A percentile compares a stretch with the other conserved stretches of the same genome.
Evolutionary conservation across 1,140 invertebrate genomes (phyloP).

Genomic region (Nephotettix cincticeps): DNA sequence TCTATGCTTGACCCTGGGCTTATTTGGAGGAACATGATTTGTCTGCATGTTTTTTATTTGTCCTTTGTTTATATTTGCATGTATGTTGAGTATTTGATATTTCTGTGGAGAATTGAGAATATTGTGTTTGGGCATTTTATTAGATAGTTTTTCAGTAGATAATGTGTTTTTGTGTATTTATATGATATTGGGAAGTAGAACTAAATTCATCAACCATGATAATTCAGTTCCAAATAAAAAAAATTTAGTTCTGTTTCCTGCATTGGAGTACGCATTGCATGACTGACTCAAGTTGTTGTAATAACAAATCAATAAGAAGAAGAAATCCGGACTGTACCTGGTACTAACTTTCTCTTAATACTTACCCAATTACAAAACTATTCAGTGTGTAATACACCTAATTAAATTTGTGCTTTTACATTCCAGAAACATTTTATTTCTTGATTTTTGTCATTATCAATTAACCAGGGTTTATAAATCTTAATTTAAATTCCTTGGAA

Average conservation of each 20-base stretch:
- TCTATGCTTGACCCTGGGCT: too few species aligned
- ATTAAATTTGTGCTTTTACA: too few species aligned
- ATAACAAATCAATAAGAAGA: conserved; percentile 19
- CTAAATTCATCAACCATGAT: neutral
- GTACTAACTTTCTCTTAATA: neutral
- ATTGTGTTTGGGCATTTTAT: neutral
- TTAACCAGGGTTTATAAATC: too few species aligned
- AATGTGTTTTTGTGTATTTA: neutral
- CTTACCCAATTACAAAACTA: too few species aligned
- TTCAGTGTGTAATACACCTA: too few species aligned
- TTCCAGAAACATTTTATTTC: too few species aligned
- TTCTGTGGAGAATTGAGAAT: too few species aligned
- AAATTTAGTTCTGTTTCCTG: conserved; percentile 11
- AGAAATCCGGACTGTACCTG: conserved; percentile 1
- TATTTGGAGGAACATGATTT: conserved; percentile 7
- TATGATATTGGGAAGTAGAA: neutral
- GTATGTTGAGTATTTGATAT: neutral
- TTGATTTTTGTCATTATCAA: too few species aligned
- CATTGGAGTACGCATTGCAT: conserved; percentile 1
- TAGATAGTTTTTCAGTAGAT: neutral
- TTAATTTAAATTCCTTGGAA: too few species aligned
- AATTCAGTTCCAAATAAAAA: too few species aligned
- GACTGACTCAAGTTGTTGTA: neutral
- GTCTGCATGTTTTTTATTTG: neutral
- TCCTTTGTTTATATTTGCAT: neutral